These are phyloP conservation scores for Gambusia holbrooki DNA, from an alignment of 2,113 vertebrate genomes.

Conservation along the genomic window DNA sequence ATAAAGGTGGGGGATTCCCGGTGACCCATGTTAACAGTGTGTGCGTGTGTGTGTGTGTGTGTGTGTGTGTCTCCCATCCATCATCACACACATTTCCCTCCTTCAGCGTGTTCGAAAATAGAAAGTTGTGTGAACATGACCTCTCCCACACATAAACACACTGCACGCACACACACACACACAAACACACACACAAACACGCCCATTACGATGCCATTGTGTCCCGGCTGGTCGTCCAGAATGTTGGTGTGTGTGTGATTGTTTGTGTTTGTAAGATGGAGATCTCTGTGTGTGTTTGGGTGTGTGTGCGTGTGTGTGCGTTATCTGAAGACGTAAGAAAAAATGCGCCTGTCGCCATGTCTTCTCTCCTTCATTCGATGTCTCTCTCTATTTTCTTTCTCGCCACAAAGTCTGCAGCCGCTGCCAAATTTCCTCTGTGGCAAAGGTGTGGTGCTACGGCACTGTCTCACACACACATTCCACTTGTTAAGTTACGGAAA, in stretches of 20 bases:
- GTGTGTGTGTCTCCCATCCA: slow-evolving; percentile 71
- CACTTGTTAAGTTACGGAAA: not conserved
- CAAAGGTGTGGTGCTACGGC: slow-evolving; percentile 85
- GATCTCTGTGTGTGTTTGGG: slow-evolving; percentile 34
- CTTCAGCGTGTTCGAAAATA: slow-evolving; percentile 77
- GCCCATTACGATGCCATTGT: slow-evolving; percentile 71
- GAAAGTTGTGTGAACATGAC: slow-evolving; percentile 81
- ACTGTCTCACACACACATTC: slow-evolving; percentile 42
- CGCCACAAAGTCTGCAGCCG: slow-evolving; percentile 79
- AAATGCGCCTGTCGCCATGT: slow-evolving; percentile 41
- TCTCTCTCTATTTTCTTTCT: slow-evolving; percentile 66
- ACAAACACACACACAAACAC: slow-evolving; percentile 51
- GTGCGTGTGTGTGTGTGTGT: slow-evolving; percentile 41
- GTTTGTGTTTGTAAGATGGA: slow-evolving; percentile 47
- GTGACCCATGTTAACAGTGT: slow-evolving; percentile 42
- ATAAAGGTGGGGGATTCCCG: slow-evolving; percentile 77
- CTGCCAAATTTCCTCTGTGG: slow-evolving; percentile 84
- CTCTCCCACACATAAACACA: slow-evolving; percentile 75
- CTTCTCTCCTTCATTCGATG: slow-evolving; percentile 46
- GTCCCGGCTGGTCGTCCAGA: slow-evolving; percentile 56
- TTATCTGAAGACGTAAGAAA: slow-evolving; percentile 51
- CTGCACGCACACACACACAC: slow-evolving; percentile 31
- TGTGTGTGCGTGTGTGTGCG: slow-evolving; percentile 29
- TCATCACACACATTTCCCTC: slow-evolving; percentile 81
- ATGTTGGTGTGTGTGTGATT: slow-evolving; percentile 36